These are phyloP conservation scores for Mustelus asterias DNA, from an alignment of 2,113 vertebrate genomes.

Conservation along the genomic window DNA sequence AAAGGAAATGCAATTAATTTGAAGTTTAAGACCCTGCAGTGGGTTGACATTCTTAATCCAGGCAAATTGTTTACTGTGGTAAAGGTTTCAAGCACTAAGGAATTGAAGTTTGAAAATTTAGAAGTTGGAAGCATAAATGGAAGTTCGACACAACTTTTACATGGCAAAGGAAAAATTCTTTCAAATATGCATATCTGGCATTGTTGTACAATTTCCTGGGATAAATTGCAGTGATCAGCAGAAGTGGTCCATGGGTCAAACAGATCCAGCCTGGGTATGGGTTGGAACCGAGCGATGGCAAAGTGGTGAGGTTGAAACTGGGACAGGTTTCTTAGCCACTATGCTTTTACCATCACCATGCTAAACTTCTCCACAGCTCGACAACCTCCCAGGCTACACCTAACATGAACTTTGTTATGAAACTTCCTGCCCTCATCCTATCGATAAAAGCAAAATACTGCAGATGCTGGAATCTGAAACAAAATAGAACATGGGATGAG, in stretches of 20 bases:
- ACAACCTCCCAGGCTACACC: neutral
- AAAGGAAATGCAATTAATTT: neutral
- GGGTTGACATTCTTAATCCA: neutral
- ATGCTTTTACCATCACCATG: neutral
- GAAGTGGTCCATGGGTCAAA: neutral
- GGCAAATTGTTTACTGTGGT: neutral
- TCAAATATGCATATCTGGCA: neutral
- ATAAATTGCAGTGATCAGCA: neutral
- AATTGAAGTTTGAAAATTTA: neutral
- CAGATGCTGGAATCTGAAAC: no score
- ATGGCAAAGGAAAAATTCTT: neutral
- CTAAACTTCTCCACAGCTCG: neutral
- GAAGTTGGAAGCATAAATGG: neutral
- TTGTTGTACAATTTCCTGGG: neutral
- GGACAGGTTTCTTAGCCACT: neutral
- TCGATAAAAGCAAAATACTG: no score
- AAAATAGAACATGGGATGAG: no score
- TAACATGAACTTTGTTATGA: neutral
- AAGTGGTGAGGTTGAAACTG: neutral
- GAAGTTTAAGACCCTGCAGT: neutral
- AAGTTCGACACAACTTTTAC: neutral
- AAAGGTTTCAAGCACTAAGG: neutral
- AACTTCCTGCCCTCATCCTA: neutral
- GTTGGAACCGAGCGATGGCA: neutral
- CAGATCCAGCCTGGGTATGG: neutral